Evolutionary conservation across 2,888 invertebrate genomes (phyloP).

Genomic region (Sycophila texana): DNA sequence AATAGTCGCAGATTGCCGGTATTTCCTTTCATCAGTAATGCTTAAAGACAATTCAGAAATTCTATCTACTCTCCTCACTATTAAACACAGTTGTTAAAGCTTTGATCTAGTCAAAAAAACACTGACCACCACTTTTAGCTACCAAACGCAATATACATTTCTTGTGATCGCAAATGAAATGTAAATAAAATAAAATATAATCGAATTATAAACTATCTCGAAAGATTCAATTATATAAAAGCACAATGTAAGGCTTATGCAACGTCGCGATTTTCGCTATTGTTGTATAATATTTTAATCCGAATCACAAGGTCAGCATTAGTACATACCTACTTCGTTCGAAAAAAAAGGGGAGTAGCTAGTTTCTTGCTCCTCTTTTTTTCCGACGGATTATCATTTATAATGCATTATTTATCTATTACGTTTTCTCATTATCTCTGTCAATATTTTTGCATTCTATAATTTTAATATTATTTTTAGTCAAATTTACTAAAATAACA

Average conservation of each 20-base stretch:
- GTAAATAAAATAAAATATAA: neutral
- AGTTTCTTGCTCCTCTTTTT: constrained; percentile 33
- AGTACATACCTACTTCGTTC: constrained; percentile 26
- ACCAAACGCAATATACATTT: constrained; percentile 46
- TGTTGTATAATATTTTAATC: constrained; percentile 14
- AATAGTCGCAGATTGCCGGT: constrained; percentile 44
- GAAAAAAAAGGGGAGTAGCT: constrained; percentile 21
- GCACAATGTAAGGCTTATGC: too few relatives aligned
- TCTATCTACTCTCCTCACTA: constrained; percentile 14
- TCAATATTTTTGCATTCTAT: neutral
- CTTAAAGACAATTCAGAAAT: neutral
- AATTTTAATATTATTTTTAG: neutral
- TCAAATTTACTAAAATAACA: neutral
- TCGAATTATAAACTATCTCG: neutral
- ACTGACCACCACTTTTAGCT: constrained; percentile 64
- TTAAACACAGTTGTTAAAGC: neutral
- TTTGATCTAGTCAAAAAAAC: constrained; percentile 6
- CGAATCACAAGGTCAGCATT: constrained; percentile 50
- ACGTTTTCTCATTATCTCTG: constrained; percentile 1
- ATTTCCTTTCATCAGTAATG: neutral
- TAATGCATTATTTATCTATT: constrained; percentile 32
- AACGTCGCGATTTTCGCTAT: constrained; percentile 12
- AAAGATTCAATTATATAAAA: neutral
- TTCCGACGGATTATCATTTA: constrained; percentile 4
- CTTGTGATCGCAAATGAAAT: neutral